phyloP scores from a whole-genome alignment of 64 coral and sea anemone species.

The Actinia tenebrosa region DNA sequence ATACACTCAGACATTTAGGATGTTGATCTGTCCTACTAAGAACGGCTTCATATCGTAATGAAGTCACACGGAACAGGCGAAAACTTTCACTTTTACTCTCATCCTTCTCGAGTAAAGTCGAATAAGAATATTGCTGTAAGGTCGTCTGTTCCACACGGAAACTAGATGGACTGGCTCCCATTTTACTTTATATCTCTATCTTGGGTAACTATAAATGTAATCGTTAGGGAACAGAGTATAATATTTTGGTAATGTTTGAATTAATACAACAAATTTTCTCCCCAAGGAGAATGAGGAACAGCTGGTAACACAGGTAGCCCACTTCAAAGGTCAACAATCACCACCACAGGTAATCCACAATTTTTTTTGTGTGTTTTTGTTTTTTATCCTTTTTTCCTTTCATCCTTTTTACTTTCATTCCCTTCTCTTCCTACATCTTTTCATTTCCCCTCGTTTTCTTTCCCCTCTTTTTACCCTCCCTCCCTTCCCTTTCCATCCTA shows the following conservation, averaged over 20 bases:
- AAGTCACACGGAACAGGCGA: conserved; percentile 48
- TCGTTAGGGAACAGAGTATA: not conserved
- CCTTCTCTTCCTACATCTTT: too few relatives aligned
- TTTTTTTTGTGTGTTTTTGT: not conserved
- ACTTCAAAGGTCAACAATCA: not conserved
- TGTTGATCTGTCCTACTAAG: conserved; percentile 55
- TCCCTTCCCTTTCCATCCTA: too few relatives aligned
- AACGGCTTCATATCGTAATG: conserved; percentile 72
- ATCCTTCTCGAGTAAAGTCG: conserved; percentile 52
- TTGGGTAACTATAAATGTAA: not conserved
- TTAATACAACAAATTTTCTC: not conserved
- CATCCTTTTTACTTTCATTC: too few relatives aligned
- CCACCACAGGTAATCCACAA: not conserved
- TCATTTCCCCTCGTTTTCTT: too few relatives aligned
- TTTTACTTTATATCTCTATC: not conserved
- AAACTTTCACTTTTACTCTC: conserved; percentile 34
- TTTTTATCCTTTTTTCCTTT: not conserved
- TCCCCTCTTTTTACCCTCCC: too few relatives aligned
- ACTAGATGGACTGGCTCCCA: conserved; percentile 59
- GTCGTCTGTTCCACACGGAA: conserved; percentile 59
- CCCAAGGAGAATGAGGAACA: not conserved
- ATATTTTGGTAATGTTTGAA: not conserved
- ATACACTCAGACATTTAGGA: conserved; percentile 65
- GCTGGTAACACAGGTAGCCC: not conserved
- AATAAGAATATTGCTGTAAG: conserved; percentile 31